Evolutionary conservation across 1,140 invertebrate genomes (phyloP), one percentile per base, ranked within the genome.

Genomic region (Drepana arcuata): DNA sequence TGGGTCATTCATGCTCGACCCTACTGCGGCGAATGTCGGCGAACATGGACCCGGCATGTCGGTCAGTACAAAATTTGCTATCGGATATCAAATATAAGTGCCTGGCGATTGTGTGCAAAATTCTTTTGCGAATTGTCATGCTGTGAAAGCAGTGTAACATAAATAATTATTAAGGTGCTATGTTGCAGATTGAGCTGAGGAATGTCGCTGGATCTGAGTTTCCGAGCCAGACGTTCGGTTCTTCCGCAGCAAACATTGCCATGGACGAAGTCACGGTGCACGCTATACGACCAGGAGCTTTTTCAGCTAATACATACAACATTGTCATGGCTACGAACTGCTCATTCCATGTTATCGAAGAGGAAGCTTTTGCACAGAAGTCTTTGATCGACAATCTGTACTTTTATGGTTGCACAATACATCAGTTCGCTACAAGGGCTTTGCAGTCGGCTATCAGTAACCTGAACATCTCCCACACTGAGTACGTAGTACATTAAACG

Each of bases 381-480:
- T 88, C 87, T 0, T 77, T 90, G 0, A 88, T 92, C 44, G 71
- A 85, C 27, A 86, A 85, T 51, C 80, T 92, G 23, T 83, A 85
- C 47, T 80, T 92, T 12, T 71, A 80, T 33, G 86, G 88, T 13
- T 89, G 89, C 27, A 84, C 68, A 48, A 72, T 92, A 14, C 68
- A 83, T 14, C 75, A 65, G 7, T 56, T 92, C 14, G 74, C 84
- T 44, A 77, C 69, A 0, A 84, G 85, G 48, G 89, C 90, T n/a
- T 75, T 93, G 24, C 81, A 77, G 31, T 89, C 89, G 7, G 89
- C 86, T 16, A 82, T 90, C 24, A 84, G 78, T 14, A 89, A 89
- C 57, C 79, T 93, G 26, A 87, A 87, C 26, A 84, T 93, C 57
- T 84, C 88, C 55, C 80, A 89, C 80, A 88, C 88, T 34, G 88